Evolutionary conservation across 2,113 vertebrate species (phyloP).

Genomic region (Bostrychus sinensis): DNA sequence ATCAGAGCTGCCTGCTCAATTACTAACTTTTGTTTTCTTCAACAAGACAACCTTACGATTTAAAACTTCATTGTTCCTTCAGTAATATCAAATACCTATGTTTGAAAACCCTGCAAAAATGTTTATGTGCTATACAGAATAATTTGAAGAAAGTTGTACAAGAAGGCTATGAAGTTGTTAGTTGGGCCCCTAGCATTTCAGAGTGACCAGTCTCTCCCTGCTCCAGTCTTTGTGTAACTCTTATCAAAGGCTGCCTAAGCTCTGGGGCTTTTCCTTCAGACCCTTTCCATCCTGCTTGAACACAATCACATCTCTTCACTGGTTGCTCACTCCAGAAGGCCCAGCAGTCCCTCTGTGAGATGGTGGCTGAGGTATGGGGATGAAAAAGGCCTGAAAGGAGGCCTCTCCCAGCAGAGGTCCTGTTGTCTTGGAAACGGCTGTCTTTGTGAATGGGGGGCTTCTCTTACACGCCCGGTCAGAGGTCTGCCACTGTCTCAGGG

Average conservation of each 20-base stretch:
- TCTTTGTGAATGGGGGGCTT: slow-evolving; percentile 64
- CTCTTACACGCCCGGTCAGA: slow-evolving; percentile 49
- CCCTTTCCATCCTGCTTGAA: slow-evolving; percentile 52
- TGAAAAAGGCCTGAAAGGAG: slow-evolving; percentile 50
- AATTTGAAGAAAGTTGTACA: no score
- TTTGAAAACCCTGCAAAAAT: no score
- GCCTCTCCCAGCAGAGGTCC: slow-evolving; percentile 57
- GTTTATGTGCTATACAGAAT: no score
- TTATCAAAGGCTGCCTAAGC: slow-evolving; percentile 21
- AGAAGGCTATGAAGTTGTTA: no score
- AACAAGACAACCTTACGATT: no score
- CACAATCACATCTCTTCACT: slow-evolving; percentile 58
- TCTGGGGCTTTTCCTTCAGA: slow-evolving; percentile 35
- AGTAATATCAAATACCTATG: no score
- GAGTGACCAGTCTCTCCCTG: not conserved
- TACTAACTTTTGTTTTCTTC: no score
- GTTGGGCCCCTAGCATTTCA: not conserved
- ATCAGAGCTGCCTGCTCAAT: no score
- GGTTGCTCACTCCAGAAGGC: slow-evolving; percentile 46
- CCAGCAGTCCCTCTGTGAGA: slow-evolving; percentile 46
- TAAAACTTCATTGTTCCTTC: no score
- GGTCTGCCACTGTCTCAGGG: slow-evolving; percentile 49
- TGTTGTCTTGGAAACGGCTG: slow-evolving; percentile 67
- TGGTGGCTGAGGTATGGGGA: slow-evolving; percentile 47
- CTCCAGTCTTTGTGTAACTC: slow-evolving; percentile 8